Base-by-base conservation (phyloP, 2,888 invertebrate species). In the Incurvaria masculella region DNA sequence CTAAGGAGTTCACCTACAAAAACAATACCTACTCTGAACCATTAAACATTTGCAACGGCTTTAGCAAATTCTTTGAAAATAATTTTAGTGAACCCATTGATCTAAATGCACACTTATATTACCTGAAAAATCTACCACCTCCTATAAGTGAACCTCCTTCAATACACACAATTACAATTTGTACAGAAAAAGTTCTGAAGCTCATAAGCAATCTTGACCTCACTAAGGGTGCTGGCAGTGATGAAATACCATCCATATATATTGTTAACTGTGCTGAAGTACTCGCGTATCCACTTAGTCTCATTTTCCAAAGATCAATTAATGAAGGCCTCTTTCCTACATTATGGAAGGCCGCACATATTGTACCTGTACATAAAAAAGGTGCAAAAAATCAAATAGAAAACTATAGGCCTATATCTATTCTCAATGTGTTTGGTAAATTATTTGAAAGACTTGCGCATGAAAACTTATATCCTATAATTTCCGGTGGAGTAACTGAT, bases 251-350 rank as follows among this genome's bases (percentile, higher is more conserved):
- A 10, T 38, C 47, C 3, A 16, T 33, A 10, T 47, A 20, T 21
- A 2, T 42, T 2, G n/a, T 4, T 5, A 21, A 38, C 6, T 42
- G 41, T 19, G 42, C 27, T 11, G 20, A 23, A 27, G 4, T 20
- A 2, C 8, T 46, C 2, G 18, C 42, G 2, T 8, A 5, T 8
- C 47, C 47, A 4, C n/a, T 47, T 14, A 11, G 19, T n/a, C n/a
- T 41, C n/a, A 33, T 47, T 2, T 47, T 33, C 21, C 47, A 44
- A 49, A 49, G 38, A 16, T 45, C 45, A n/a, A 10, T 38, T 17
- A 14, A n/a, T n/a, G 38, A 45, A 4, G 38, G 45, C 17, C 33
- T 20, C 10, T 33, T 38, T 16, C 45, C 45, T 16, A 10, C 2
- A 4, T 6, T 2, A 14, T 45, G 38, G 38, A 45, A 45, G 38